Conservation (phyloP, 2,888 invertebrate species). For the Eustalomyia histrio region DNA sequence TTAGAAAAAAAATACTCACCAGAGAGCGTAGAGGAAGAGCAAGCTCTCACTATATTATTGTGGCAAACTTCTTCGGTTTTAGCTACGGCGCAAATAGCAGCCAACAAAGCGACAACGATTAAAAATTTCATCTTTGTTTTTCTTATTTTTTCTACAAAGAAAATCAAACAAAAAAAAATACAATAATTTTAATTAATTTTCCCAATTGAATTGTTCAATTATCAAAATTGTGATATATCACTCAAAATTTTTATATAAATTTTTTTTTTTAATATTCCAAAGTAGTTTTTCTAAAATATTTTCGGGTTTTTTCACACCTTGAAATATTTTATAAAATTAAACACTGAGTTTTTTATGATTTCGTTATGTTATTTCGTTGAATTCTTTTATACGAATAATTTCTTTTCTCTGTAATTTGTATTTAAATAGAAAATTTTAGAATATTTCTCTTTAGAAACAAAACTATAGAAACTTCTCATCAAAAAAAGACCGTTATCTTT, state of each 20-base stretch:
- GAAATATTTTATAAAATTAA: conserved; percentile 4
- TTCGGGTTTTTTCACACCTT: conserved; percentile 28
- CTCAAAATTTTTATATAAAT: background rate
- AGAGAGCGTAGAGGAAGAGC: conserved; percentile 72
- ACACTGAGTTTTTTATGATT: conserved; percentile 9
- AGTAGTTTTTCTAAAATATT: background rate
- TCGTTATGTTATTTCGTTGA: conserved; percentile 29
- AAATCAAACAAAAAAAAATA: background rate
- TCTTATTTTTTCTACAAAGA: conserved; percentile 41
- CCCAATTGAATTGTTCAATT: conserved; percentile 17
- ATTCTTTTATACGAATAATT: conserved; percentile 40
- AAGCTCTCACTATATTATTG: conserved; percentile 82
- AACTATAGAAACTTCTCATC: background rate
- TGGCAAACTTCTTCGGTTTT: conserved; percentile 82
- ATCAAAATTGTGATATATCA: conserved; percentile 15
- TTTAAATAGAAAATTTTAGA: conserved; percentile 52
- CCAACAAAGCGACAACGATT: conserved; percentile 80
- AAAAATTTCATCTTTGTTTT: conserved; percentile 82
- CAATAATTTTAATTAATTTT: conserved; percentile 17
- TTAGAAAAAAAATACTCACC: conserved; percentile 69
- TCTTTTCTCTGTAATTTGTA: conserved; percentile 28
- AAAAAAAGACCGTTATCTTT: conserved; percentile 24
- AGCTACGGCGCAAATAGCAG: conserved; percentile 78
- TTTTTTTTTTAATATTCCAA: conserved; percentile 6
- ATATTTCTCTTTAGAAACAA: background rate